Evolutionary conservation across 2,888 invertebrate genomes (phyloP), one percentile per base, ranked within the genome.

Genomic region (Drepanosiphum platanoidis): DNA sequence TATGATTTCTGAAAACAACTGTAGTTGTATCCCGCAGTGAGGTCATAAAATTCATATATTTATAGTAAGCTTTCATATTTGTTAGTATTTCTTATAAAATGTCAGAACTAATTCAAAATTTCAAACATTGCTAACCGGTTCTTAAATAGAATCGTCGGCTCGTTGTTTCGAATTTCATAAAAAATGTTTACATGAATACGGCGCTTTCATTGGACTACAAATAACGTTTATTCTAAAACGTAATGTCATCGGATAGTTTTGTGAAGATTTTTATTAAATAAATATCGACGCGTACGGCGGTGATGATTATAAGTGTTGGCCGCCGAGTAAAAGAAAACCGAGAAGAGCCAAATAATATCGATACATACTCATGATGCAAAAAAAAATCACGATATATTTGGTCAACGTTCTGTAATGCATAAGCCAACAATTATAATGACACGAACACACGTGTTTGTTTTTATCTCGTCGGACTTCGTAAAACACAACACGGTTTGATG

Each of bases 91-190:
- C 22, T 3, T 3, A 18, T 42, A 22, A 18, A 22, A 18, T 18
- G 0, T 5, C 18, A 52, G 0, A 18, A 52, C 22, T 22, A 52
- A 18, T 52, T 52, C 22, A 3, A 52, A 52, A 30, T 30, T 46
- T 64, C 27, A n/a, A n/a, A n/a, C 9, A 30, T 39, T 22, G 18
- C 30, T 18, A 72, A 72, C 72, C 72, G 72, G 72, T 72, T 72
- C 9, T n/a, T n/a, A n/a, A n/a, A n/a, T n/a, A n/a, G n/a, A n/a
- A n/a, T n/a, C n/a, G n/a, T n/a, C n/a, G n/a, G n/a, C n/a, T n/a
- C 42, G 42, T 72, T 72, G 7, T 72, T 72, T 72, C 42, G 3
- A 30, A 46, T 46, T 5, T 5, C n/a, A 32, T 4, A 39, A 72
- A 27, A 30, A 72, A 72, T 46, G 30, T 72, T 30, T 46, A 72